A percentile compares a stretch with the other conserved stretches of the same genome.
Conservation (phyloP, 1,140 invertebrate genomes). For the Tetragnatha versicolor region DNA sequence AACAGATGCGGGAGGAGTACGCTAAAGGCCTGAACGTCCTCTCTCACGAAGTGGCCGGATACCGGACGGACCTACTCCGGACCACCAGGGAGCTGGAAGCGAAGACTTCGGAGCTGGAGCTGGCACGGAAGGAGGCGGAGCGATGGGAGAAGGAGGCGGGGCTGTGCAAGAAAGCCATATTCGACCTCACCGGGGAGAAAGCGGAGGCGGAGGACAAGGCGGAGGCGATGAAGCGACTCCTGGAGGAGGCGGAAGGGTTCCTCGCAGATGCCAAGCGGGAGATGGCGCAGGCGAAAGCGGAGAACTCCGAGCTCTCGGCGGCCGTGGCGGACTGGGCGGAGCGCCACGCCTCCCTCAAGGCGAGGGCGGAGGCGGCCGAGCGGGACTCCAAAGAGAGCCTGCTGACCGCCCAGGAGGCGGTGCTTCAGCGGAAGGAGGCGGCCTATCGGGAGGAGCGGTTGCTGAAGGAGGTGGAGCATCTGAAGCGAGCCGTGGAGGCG, state of each 20-base stretch:
- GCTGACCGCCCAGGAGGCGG: conserved; percentile 28
- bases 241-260: not conserved
- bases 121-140: not conserved
- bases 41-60: conserved; percentile 9
- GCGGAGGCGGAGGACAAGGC: not conserved
- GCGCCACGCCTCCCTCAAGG: conserved; percentile 21
- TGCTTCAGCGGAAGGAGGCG: conserved; percentile 31
- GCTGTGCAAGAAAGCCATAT: not conserved
- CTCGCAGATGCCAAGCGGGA: not conserved
- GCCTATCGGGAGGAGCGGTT: conserved; percentile 33
- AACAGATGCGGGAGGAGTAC: conserved; percentile 36
- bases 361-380: not conserved
- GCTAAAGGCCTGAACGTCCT: conserved; percentile 19
- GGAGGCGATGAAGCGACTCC: too few species aligned
- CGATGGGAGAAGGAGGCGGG: not conserved
- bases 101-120: conserved; percentile 1
- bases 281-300: not conserved
- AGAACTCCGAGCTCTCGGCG: not conserved
- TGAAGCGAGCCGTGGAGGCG: not conserved
- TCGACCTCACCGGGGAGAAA: not conserved
- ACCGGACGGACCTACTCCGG: not conserved
- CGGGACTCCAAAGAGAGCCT: conserved; percentile 42
- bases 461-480: conserved; percentile 19
- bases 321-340: not conserved
- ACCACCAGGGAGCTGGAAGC: not conserved